Evolutionary conservation across 2,113 vertebrate species (phyloP).

Genomic region (Melanerpes formicivorus): DNA sequence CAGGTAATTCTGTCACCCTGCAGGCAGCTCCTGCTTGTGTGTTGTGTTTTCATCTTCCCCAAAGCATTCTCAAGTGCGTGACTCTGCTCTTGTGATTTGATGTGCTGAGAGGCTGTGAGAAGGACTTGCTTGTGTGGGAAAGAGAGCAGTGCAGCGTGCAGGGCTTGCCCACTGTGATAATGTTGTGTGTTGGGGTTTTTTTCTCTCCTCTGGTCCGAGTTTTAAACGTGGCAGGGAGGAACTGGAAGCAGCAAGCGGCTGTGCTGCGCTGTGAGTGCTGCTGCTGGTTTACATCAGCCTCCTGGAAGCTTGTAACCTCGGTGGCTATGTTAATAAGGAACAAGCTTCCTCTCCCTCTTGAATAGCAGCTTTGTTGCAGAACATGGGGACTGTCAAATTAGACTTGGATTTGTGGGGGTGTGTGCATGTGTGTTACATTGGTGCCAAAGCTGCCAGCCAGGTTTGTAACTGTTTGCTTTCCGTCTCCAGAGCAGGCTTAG

Average conservation of each 20-base stretch:
- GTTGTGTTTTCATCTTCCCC: not conserved
- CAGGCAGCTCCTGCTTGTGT: not conserved
- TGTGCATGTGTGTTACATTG: not conserved
- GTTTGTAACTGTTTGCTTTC: not conserved
- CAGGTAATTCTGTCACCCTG: not conserved
- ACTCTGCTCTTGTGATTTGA: not conserved
- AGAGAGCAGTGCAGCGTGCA: not conserved
- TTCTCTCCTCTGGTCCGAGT: not conserved
- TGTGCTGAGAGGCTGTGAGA: not conserved
- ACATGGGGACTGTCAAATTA: constrained; percentile 27
- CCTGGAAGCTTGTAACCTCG: constrained; percentile 19
- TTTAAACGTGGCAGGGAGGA: constrained; percentile 25
- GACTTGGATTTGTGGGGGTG: not conserved
- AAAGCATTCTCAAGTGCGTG: rapidly evolving
- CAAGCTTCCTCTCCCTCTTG: constrained; percentile 21
- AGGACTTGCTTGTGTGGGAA: not conserved
- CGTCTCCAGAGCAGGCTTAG: not conserved
- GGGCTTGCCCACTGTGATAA: not conserved
- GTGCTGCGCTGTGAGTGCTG: not conserved
- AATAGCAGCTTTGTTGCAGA: constrained; percentile 63
- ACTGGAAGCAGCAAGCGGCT: not conserved
- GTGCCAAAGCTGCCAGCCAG: constrained; percentile 32
- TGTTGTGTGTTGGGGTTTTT: not conserved
- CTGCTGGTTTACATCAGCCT: constrained; percentile 29
- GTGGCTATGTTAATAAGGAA: not conserved